Percentiles rank a stretch among this genome's conserved stretches.
Evolutionary conservation across 2,113 vertebrate genomes (phyloP).

Genomic region (Rhipidura dahli): DNA sequence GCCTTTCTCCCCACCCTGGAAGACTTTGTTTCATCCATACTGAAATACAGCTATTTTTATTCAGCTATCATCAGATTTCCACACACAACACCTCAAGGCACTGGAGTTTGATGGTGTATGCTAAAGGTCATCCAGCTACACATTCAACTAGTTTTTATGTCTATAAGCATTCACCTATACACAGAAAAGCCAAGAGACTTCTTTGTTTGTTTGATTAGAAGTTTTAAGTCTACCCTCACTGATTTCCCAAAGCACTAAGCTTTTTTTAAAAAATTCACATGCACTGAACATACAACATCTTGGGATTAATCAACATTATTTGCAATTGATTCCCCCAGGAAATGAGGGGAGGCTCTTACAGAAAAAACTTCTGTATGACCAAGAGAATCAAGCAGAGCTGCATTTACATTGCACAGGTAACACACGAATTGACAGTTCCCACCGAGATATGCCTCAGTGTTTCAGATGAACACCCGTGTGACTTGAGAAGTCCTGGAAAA

Average conservation of each 20-base stretch:
- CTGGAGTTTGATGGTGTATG: background rate
- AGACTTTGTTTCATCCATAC: background rate
- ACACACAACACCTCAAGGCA: background rate
- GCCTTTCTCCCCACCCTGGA: background rate
- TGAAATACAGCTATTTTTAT: background rate
- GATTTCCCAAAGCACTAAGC: background rate
- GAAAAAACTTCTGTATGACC: background rate
- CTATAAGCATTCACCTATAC: background rate
- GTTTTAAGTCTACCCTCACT: background rate
- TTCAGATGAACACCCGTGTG: background rate
- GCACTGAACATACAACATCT: background rate
- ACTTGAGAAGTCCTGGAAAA: background rate
- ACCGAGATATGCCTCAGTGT: accelerated
- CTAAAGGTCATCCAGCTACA: background rate
- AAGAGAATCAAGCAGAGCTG: background rate
- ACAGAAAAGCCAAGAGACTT: background rate
- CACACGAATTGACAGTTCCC: no score
- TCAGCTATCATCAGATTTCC: background rate
- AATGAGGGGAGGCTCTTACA: background rate
- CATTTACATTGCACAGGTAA: background rate
- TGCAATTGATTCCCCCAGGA: background rate
- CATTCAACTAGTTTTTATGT: background rate
- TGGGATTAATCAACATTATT: background rate
- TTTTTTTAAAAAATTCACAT: background rate
- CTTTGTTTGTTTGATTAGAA: background rate